phyloP scores from a whole-genome alignment of 1,140 invertebrate species.

The Macrotrachela quadricornifera region DNA sequence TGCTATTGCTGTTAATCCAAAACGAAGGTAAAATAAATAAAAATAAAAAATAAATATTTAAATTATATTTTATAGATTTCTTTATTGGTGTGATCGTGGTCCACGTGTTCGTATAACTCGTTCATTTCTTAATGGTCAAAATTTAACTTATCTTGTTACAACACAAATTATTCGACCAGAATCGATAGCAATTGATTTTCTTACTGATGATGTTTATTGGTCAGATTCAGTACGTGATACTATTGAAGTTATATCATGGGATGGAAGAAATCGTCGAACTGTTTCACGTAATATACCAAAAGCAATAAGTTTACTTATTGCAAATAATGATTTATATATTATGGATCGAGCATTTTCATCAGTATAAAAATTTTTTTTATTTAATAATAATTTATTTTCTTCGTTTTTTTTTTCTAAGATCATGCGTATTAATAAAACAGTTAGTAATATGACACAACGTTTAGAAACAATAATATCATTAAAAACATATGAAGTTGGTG shows the following conservation, averaged over 20 bases:
- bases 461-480: too few species aligned
- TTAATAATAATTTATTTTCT: too few species aligned
- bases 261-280: slow-evolving; percentile 13
- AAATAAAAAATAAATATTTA: neutral
- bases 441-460: too few species aligned
- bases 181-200: slow-evolving; percentile 76
- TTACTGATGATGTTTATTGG: slow-evolving; percentile 87
- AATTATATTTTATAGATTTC: slow-evolving; percentile 28
- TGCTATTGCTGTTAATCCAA: slow-evolving; percentile 81
- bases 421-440: too few species aligned
- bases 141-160: slow-evolving; percentile 63
- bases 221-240: slow-evolving; percentile 76
- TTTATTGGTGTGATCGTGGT: slow-evolving; percentile 95
- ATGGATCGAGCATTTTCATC: too few species aligned
- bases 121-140: slow-evolving; percentile 63
- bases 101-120: slow-evolving; percentile 83
- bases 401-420: too few species aligned
- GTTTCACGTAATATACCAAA: too few species aligned
- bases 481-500: too few species aligned
- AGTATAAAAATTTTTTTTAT: too few species aligned
- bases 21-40: slow-evolving; percentile 43
- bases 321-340: too few species aligned
- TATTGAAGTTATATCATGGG: slow-evolving; percentile 47
- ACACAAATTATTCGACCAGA: slow-evolving; percentile 69
- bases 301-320: too few species aligned